Evolutionary conservation across 92 coral and sea anemone genomes (phyloP).

Genomic region (Zoanthus gigantus): DNA sequence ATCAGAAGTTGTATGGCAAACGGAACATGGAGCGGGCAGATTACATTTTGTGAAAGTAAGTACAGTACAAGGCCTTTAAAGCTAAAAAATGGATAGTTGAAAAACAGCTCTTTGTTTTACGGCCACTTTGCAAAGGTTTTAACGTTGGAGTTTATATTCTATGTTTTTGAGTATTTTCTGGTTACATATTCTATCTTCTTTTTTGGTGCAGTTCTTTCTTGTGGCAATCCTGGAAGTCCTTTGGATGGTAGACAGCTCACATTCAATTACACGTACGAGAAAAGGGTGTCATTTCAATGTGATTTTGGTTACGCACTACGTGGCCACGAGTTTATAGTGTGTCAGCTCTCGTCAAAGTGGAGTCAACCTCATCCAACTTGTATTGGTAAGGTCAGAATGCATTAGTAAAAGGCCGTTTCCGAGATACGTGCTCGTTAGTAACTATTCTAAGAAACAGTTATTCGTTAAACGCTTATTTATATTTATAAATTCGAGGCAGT

Average conservation of each 20-base stretch:
- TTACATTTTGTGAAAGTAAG: slow-evolving; percentile 77
- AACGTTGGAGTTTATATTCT: not conserved
- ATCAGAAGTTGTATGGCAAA: slow-evolving; percentile 76
- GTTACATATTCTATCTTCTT: not conserved
- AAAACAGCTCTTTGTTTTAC: not conserved
- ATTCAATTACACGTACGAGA: slow-evolving; percentile 66
- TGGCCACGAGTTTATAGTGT: slow-evolving; percentile 65
- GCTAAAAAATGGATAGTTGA: too few relatives aligned
- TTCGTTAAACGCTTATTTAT: too few relatives aligned
- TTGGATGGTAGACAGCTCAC: slow-evolving; percentile 53
- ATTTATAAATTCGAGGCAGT: too few relatives aligned
- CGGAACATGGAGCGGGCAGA: slow-evolving; percentile 81
- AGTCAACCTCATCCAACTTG: slow-evolving; percentile 61
- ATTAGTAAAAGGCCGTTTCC: not conserved
- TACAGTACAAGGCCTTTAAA: not conserved
- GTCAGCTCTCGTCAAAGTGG: slow-evolving; percentile 77
- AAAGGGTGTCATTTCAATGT: slow-evolving; percentile 62
- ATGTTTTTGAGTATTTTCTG: not conserved
- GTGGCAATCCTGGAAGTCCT: slow-evolving; percentile 71
- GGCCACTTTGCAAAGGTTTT: not conserved
- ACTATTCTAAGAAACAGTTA: too few relatives aligned
- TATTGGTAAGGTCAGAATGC: slow-evolving; percentile 49
- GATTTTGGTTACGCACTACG: slow-evolving; percentile 68
- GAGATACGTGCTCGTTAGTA: too few relatives aligned
- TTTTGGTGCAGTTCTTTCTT: slow-evolving; percentile 64